Conservation (phyloP, 2,797 vertebrate genomes). For the Sebastolobus alascanus region DNA sequence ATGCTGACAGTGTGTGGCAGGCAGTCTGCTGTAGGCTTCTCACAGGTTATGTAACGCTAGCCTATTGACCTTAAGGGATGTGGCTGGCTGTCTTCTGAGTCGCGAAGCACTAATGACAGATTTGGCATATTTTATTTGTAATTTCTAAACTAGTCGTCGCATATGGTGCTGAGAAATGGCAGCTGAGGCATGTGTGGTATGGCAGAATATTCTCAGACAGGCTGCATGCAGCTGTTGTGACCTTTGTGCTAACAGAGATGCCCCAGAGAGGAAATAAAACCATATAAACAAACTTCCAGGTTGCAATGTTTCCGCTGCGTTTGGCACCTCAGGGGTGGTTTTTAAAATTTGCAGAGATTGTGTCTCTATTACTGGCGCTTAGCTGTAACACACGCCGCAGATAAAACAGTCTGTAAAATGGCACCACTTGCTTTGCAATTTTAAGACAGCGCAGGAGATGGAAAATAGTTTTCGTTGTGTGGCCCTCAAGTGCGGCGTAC, state of each 20-base stretch:
- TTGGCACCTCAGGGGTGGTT: conserved; percentile 44
- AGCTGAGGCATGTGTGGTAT: conserved; percentile 38
- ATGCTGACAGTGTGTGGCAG: conserved; percentile 78
- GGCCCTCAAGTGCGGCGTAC: conserved; percentile 30
- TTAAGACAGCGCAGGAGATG: conserved; percentile 47
- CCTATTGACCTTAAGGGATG: conserved; percentile 81
- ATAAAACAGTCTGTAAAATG: conserved; percentile 47
- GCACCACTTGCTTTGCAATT: conserved; percentile 48
- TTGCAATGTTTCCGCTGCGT: conserved; percentile 67
- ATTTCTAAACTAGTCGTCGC: conserved; percentile 38
- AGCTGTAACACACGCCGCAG: conserved; percentile 41
- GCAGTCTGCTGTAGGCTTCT: conserved; percentile 74
- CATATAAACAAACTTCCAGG: conserved; percentile 70
- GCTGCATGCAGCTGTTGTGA: conserved; percentile 62
- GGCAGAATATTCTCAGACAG: conserved; percentile 35
- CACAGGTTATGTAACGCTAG: conserved; percentile 80
- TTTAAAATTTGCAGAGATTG: conserved; percentile 52
- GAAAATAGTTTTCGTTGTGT: conserved; percentile 51
- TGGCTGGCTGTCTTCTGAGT: conserved; percentile 73
- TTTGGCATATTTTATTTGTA: conserved; percentile 55
- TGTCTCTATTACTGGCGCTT: conserved; percentile 44
- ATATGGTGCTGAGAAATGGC: conserved; percentile 25
- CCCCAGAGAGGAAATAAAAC: conserved; percentile 72
- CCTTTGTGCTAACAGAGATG: conserved; percentile 65
- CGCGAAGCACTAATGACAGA: conserved; percentile 54